Evolutionary conservation across 64 coral and sea anemone genomes (phyloP).

Genomic region (Orbicella faveolata): DNA sequence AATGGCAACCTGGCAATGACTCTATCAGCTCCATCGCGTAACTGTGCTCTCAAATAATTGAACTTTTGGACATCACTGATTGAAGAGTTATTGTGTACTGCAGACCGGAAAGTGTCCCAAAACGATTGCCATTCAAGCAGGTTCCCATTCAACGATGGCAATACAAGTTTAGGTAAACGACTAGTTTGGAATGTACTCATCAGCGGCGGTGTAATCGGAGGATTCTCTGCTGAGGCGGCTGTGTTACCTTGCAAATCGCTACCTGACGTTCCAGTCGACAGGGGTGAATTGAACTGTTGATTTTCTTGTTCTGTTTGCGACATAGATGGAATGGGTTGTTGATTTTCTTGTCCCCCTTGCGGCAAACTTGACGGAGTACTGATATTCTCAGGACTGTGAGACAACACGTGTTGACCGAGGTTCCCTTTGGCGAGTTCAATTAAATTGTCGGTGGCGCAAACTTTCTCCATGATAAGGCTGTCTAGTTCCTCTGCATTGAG

Average conservation of each 20-base stretch:
- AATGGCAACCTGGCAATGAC: conserved; percentile 32
- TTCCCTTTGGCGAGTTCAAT: neutral
- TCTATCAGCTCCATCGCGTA: conserved; percentile 5
- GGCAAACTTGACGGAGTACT: too few species aligned
- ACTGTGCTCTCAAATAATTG: conserved; percentile 56
- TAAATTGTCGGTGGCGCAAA: neutral
- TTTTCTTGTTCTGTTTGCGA: neutral
- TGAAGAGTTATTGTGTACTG: conserved; percentile 22
- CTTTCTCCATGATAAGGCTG: neutral
- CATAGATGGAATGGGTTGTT: neutral
- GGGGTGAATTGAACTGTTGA: neutral
- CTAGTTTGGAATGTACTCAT: neutral
- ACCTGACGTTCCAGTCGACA: neutral
- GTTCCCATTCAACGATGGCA: conserved; percentile 32
- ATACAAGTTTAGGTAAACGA: conserved; percentile 9
- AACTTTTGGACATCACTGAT: conserved; percentile 41
- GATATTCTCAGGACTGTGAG: neutral
- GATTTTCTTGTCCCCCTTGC: neutral
- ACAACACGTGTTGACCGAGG: neutral
- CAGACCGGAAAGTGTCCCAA: conserved; percentile 50
- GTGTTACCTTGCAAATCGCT: neutral
- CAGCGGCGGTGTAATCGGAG: too few species aligned
- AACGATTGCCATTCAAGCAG: conserved; percentile 39
- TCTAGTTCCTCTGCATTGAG: neutral
- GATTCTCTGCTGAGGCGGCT: neutral